Evolutionary conservation across 2,888 invertebrate species (phyloP), one percentile per base, ranked within the genome.

Genomic region (Dendrolimus houi): DNA sequence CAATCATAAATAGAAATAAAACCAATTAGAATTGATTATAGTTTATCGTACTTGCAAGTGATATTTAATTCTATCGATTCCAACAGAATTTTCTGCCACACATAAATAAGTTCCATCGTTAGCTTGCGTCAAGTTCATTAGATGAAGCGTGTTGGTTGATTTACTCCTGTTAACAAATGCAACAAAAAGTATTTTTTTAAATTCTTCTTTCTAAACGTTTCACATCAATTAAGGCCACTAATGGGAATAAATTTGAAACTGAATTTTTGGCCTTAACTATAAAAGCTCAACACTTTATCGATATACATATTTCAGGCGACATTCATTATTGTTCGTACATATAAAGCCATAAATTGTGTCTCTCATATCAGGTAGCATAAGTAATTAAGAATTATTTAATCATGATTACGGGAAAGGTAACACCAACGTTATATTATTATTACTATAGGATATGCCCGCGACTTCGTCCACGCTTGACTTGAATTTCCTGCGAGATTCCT

Each of bases 71-170:
- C 63, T 72, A 52, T 87, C 87, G 0, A 60, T 69, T 0, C 74
- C 77, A 0, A 80, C 66, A 7, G 62, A 55, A 54, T 86, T 87
- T 14, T 81, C 74, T 0, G 80, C 80, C 1, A 83, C 65, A 58
- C 87, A 88, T 1, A 72, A 57, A 57, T 88, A 88, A 0, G 64
- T 61, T 0, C 87, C 87, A 59, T 81, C 80, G 12, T 85, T 61
- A 1, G 58, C 62, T 58, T 69, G 70, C 0, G 70, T 69, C n/a
- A 85, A 62, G 9, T 74, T 73, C 1, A 58, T 58, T 54, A 85
- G 62, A 12, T 66, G 54, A 2, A 83, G 65, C 0, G 64, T 54
- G 47, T 57, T 68, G 0, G 66, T 65, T 0, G 72, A 61, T 14
- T 64, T 65, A 0, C 66, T 66, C 56, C 82, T 82, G 76, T 54